Conservation (phyloP, 2,797 vertebrate genomes). For the Neopelma chrysocephalum region DNA sequence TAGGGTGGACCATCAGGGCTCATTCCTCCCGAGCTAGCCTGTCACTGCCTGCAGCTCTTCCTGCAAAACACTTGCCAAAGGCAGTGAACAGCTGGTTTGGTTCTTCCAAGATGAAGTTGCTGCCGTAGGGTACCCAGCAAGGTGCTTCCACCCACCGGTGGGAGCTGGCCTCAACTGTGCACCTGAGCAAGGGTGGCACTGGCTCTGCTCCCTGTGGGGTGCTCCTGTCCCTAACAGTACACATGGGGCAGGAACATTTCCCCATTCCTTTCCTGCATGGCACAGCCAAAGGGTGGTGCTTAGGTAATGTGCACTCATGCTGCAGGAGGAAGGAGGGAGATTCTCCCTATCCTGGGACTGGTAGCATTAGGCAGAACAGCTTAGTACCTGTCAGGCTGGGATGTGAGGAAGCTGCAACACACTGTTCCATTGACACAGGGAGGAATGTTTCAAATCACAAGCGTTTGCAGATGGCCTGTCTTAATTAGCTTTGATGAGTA, state of each 20-base stretch:
- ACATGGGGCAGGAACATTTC: rapidly evolving
- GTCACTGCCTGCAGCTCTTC: rapidly evolving
- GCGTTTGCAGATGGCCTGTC: conserved; percentile 25
- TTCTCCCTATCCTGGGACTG: background rate
- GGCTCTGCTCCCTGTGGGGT: rapidly evolving
- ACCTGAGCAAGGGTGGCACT: background rate
- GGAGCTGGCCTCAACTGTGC: background rate
- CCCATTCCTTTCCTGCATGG: background rate
- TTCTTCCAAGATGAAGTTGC: background rate
- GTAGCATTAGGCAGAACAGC: background rate
- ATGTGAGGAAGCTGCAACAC: background rate
- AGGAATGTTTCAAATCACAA: conserved; percentile 4
- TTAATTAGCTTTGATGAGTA: conserved; percentile 63
- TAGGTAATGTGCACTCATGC: rapidly evolving
- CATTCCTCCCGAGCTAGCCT: background rate
- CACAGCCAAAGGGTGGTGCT: background rate
- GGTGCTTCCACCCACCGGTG: background rate
- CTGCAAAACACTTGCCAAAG: background rate
- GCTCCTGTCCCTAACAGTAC: background rate
- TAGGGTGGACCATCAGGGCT: background rate
- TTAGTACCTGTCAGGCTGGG: background rate
- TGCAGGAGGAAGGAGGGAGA: background rate
- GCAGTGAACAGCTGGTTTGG: background rate
- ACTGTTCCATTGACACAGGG: background rate
- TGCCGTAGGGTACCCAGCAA: rapidly evolving